Conservation (phyloP, 2,797 vertebrate genomes). For the Muscicapa comitata region DNA sequence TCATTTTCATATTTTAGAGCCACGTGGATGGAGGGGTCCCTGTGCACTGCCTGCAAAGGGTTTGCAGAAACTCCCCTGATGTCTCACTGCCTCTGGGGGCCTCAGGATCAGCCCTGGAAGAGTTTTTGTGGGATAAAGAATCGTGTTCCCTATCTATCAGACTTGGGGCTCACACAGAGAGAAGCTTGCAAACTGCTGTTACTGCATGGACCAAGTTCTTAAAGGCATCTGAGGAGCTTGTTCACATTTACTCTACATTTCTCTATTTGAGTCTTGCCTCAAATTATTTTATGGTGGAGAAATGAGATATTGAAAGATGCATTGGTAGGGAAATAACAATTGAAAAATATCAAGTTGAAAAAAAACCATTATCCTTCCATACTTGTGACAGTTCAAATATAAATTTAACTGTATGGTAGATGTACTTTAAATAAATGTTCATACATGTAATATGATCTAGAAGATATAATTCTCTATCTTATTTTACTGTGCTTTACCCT, state of each 20-base stretch:
- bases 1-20: neutral
- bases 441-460: neutral
- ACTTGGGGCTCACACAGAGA: neutral
- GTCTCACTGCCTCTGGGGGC: neutral
- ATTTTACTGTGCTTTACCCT: neutral
- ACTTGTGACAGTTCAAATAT: neutral
- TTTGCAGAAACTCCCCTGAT: neutral
- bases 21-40: neutral
- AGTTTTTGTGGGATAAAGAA: neutral
- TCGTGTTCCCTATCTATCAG: fast-evolving
- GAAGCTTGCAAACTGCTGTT: neutral
- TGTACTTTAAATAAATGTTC: neutral
- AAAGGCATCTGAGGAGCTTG: neutral
- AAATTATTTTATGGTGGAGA: neutral
- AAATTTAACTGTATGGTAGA: neutral
- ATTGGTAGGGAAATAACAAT: neutral
- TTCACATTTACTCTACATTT: neutral
- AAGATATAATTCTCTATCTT: neutral
- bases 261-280: neutral
- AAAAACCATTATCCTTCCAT: neutral
- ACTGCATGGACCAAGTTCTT: neutral
- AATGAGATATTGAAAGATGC: neutral
- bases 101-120: neutral
- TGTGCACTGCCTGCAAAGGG: neutral
- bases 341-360: neutral